Base-by-base conservation (phyloP, 2,888 invertebrate genomes). In the Graphium colonna region DNA sequence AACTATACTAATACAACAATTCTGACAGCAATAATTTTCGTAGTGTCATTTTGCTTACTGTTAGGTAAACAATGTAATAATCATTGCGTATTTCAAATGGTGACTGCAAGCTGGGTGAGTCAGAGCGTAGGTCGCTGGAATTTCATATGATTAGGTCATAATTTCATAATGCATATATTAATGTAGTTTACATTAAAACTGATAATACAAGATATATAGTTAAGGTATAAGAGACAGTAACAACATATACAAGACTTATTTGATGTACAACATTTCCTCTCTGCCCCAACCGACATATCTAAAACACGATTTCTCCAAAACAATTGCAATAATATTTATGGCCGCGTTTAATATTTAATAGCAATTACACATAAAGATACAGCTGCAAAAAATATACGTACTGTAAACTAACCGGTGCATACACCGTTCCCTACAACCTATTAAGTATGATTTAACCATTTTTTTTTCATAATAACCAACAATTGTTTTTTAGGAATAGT, bases 371-470 rank as follows among this genome's bases (percentile, higher is more conserved):
- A 71, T 73, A 75, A 77, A 68, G 62, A 77, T 75, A 76, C 65
- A 75, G 72, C 71, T 79, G 87, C 85, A 87, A 85, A 87, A 79
- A 75, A 87, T 84, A 82, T 77, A 73, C 70, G 76, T 68, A 67
- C 64, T 57, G 61, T 67, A 61, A 60, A 66, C 70, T 73, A 68
- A 70, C 64, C 59, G 64, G 63, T 52, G 52, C 40, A 58, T 62
- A 61, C 33, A 63, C 64, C 63, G 63, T 65, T 57, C 56, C 57
- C 77, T 78, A 77, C 69, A 73, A 73, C 71, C 76, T 77, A 77
- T 75, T 71, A 75, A 71, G 73, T 75, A 73, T 73, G 74, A 69
- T 69, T 64, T 63, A 75, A 69, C 63, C 59, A 61, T 67, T 68
- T 67, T 68, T 57, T 43, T 62, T 44, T 60, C 55, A 60, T 52